Conservation (phyloP, 2,888 invertebrate genomes). For the Acleris sparsana region DNA sequence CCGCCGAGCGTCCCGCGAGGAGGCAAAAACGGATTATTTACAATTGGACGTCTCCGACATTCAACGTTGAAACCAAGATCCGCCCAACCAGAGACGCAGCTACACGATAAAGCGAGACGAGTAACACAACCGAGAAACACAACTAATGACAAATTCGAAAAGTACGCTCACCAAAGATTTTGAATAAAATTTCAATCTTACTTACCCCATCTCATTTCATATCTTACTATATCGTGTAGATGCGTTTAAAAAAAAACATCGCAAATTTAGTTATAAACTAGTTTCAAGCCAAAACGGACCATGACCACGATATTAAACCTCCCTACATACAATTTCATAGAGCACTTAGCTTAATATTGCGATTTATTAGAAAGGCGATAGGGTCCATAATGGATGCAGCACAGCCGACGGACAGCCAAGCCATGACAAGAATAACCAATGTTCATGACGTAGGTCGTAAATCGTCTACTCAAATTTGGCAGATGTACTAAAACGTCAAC, state of each 20-base stretch:
- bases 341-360: background rate
- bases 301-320: no score
- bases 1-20: background rate
- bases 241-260: background rate
- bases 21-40: background rate
- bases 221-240: background rate
- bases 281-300: no score
- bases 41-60: background rate
- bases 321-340: background rate
- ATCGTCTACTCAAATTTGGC: no score
- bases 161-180: no score
- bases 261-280: background rate
- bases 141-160: no score
- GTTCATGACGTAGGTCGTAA: no score
- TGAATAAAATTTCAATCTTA: background rate
- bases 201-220: background rate
- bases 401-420: background rate
- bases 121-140: no score
- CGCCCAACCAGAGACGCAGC: background rate
- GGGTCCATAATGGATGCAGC: slow-evolving; percentile 11
- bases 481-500: no score
- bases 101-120: background rate
- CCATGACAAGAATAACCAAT: no score
- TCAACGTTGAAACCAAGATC: no score
- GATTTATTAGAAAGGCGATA: slow-evolving; percentile 13